phyloP scores from a whole-genome alignment of 1,140 invertebrate genomes.

The Eupristina koningsbergeri region DNA sequence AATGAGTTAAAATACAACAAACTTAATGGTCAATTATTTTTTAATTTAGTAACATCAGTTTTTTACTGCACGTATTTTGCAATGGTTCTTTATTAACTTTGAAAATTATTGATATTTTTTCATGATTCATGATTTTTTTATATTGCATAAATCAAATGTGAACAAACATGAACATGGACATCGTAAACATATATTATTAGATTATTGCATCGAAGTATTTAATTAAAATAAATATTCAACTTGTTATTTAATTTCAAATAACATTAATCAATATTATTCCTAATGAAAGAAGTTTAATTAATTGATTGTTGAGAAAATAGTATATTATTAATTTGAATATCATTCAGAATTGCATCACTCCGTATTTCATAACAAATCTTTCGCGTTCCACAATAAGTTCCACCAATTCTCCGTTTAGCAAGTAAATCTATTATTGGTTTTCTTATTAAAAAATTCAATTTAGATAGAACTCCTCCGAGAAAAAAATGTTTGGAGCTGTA shows the following conservation, averaged over 20 bases:
- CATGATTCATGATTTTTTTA: too few relatives aligned
- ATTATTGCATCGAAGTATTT: background rate
- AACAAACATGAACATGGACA: background rate
- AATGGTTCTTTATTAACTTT: too few relatives aligned
- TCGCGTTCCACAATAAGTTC: background rate
- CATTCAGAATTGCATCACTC: background rate
- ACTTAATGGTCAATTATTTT: too few relatives aligned
- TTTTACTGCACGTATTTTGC: too few relatives aligned
- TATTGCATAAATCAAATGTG: background rate
- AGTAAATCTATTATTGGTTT: background rate
- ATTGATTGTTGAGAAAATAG: background rate
- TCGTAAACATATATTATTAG: background rate
- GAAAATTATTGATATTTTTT: too few relatives aligned
- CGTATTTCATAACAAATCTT: background rate
- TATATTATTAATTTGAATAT: slow-evolving; percentile 7
- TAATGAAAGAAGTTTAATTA: too few relatives aligned
- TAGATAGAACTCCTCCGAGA: background rate
- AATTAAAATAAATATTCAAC: background rate
- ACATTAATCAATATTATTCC: too few relatives aligned
- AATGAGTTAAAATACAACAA: too few relatives aligned
- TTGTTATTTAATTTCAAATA: too few relatives aligned
- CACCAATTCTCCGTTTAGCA: background rate
- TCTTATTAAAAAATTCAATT: background rate
- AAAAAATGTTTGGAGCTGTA: background rate
- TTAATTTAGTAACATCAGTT: too few relatives aligned